Conservation (phyloP, 2,888 invertebrate species). For the Mimas tiliae region DNA sequence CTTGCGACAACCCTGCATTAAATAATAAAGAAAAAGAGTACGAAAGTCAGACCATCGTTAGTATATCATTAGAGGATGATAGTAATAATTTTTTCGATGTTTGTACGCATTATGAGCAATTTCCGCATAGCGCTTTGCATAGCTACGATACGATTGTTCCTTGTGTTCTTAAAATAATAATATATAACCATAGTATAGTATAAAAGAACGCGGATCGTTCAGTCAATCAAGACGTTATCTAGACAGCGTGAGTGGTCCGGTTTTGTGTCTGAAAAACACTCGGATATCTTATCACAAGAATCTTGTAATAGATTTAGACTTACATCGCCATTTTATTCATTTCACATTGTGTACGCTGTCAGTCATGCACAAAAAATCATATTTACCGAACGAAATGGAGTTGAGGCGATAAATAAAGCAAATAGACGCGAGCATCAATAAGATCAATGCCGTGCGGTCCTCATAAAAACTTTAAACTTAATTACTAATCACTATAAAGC, state of each 20-base stretch:
- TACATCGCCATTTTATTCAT: slow-evolving; percentile 6
- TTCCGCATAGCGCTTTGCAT: neutral
- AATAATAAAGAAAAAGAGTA: neutral
- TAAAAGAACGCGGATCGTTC: slow-evolving; percentile 7
- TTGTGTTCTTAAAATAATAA: slow-evolving; percentile 10
- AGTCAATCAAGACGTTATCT: slow-evolving; percentile 23
- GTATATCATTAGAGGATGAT: slow-evolving; percentile 6
- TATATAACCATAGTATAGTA: neutral
- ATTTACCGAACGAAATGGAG: slow-evolving; percentile 62
- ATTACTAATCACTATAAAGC: slow-evolving; percentile 84
- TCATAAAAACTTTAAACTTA: slow-evolving; percentile 76
- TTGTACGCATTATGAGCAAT: slow-evolving; percentile 13
- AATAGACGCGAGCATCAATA: slow-evolving; percentile 60
- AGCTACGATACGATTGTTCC: neutral
- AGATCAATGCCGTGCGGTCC: slow-evolving; percentile 63
- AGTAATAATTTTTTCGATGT: neutral
- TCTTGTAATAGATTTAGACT: slow-evolving; percentile 22
- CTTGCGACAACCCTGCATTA: no score
- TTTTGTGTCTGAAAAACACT: slow-evolving; percentile 15
- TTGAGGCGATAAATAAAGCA: slow-evolving; percentile 59
- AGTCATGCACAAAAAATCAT: slow-evolving; percentile 43
- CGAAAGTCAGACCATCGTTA: neutral
- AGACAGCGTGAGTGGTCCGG: slow-evolving; percentile 10
- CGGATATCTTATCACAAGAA: slow-evolving; percentile 7
- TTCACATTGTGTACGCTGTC: slow-evolving; percentile 1